A percentile compares a stretch with the other conserved stretches of the same genome.
These are phyloP conservation scores for Acipenser ruthenus DNA, from an alignment of 2,797 vertebrate genomes.

Conservation along the genomic window DNA sequence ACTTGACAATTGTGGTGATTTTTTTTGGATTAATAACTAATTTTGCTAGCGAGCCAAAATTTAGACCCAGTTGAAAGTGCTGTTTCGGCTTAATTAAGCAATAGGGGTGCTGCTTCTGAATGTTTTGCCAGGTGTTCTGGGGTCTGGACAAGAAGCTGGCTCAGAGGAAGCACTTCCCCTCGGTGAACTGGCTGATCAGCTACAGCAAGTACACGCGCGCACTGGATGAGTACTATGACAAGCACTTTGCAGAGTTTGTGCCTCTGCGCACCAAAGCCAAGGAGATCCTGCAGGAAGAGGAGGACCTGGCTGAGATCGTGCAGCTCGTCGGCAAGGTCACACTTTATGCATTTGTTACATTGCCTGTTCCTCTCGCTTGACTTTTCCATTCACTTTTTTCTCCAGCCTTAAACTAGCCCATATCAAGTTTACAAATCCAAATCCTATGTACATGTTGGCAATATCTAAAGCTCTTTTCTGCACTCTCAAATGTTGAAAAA, in stretches of 20 bases:
- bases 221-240: slow-evolving; percentile 93
- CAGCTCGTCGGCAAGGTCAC: slow-evolving; percentile 72
- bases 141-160: slow-evolving; percentile 97
- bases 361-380: too few relatives aligned
- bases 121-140: slow-evolving; percentile 80
- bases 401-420: too few relatives aligned
- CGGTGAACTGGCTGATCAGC: slow-evolving; percentile 97
- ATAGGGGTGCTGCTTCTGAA: background rate
- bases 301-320: slow-evolving; percentile 94
- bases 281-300: slow-evolving; percentile 96
- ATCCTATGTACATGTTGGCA: too few relatives aligned
- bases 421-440: too few relatives aligned
- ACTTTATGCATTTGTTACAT: too few relatives aligned
- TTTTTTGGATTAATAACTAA: too few relatives aligned
- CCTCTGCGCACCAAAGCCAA: slow-evolving; percentile 93
- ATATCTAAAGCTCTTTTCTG: slow-evolving; percentile 8
- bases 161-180: slow-evolving; percentile 95
- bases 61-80: background rate
- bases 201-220: slow-evolving; percentile 96
- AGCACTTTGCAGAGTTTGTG: slow-evolving; percentile 92
- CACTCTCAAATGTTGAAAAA: too few relatives aligned
- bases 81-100: background rate
- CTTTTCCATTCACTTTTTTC: too few relatives aligned
- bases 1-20: too few relatives aligned
- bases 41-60: too few relatives aligned